A percentile compares a stretch with the other conserved stretches of the same genome.
Conservation (phyloP, 2,797 vertebrate species). For the Halcyon smyrnensis region DNA sequence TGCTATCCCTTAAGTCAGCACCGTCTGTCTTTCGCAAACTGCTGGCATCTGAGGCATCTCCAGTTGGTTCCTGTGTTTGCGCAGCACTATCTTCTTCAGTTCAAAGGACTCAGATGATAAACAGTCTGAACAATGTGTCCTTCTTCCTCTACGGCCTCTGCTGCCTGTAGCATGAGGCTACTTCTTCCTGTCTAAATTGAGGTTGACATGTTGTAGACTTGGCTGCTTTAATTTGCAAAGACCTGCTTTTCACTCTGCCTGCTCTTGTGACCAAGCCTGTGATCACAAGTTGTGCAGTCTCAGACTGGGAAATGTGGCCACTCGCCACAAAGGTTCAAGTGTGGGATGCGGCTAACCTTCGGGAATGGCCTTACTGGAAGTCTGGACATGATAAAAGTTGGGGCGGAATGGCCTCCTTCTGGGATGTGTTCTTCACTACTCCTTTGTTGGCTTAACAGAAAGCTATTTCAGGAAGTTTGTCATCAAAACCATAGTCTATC, state of each 20-base stretch:
- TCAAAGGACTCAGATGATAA: slow-evolving; percentile 47
- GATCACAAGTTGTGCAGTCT: neutral
- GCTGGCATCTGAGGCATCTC: slow-evolving; percentile 30
- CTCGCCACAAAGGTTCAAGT: neutral
- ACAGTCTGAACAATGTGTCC: slow-evolving; percentile 19
- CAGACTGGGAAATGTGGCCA: neutral
- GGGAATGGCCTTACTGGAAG: neutral
- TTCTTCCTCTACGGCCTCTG: slow-evolving; percentile 13
- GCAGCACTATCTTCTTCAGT: neutral
- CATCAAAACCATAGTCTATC: neutral
- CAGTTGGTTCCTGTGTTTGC: slow-evolving; percentile 35
- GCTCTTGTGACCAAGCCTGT: neutral
- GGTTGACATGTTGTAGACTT: neutral
- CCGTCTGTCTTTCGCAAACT: neutral
- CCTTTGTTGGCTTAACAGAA: slow-evolving; percentile 8
- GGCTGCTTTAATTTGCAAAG: neutral
- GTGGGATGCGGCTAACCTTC: neutral
- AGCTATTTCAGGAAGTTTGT: neutral
- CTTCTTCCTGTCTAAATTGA: slow-evolving; percentile 27
- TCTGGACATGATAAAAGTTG: neutral
- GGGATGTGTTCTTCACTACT: neutral
- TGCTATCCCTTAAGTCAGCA: neutral
- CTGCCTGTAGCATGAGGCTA: neutral
- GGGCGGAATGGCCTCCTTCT: neutral
- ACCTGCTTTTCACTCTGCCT: neutral